Evolutionary conservation across 2,797 vertebrate species (phyloP).

Genomic region (Bufotes viridis): DNA sequence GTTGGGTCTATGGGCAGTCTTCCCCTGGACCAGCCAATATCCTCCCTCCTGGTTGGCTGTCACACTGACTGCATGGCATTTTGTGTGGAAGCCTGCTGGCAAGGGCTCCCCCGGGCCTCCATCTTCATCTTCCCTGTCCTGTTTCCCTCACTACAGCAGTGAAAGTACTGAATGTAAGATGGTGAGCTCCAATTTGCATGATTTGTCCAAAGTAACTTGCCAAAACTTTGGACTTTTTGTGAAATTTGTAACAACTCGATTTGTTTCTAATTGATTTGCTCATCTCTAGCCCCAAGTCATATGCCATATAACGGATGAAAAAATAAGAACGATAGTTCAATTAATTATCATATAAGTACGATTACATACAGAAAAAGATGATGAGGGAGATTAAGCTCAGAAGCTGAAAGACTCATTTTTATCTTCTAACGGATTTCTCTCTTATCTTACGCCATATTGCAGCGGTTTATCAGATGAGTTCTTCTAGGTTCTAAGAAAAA

Average conservation of each 20-base stretch:
- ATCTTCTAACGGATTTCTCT: slow-evolving; percentile 51
- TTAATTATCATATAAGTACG: slow-evolving; percentile 37
- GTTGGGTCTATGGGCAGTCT: no score
- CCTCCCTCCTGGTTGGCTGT: no score
- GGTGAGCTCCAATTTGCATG: no score
- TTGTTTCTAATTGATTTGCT: background rate
- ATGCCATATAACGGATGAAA: background rate
- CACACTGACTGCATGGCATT: no score
- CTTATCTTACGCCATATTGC: slow-evolving; percentile 33
- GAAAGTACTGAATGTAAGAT: no score
- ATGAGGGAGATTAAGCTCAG: slow-evolving; percentile 28
- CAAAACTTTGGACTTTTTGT: no score
- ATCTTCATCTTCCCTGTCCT: no score
- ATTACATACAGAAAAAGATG: slow-evolving; percentile 33
- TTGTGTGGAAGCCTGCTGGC: no score
- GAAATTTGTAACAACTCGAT: background rate
- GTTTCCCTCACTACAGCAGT: no score
- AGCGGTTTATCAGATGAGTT: slow-evolving; percentile 50
- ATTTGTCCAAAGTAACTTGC: no score
- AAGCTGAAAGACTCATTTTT: slow-evolving; percentile 47
- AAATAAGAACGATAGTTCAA: slow-evolving; percentile 23
- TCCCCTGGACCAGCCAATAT: no score
- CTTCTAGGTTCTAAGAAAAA: slow-evolving; percentile 22
- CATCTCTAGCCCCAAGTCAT: background rate
- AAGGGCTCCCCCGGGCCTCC: no score